Percentiles rank a stretch among this genome's conserved stretches.
Conservation (phyloP, 2,888 invertebrate species). For the Meiosimyza decipiens region DNA sequence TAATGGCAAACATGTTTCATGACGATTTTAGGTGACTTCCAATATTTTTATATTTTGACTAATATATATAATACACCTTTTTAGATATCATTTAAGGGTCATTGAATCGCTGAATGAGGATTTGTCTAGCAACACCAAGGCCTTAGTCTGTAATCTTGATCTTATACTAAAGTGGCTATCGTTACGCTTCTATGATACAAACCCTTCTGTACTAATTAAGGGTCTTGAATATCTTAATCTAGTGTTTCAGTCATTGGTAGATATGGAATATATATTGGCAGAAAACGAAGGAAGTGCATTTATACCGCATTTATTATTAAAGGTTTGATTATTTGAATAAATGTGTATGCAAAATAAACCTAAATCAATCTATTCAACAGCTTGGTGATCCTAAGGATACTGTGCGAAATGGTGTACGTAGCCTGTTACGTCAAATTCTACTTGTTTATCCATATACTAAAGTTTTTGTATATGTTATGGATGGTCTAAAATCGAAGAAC, state of each 20-base stretch:
- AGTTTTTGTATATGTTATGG: conserved; percentile 90
- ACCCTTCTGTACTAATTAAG: conserved; percentile 95
- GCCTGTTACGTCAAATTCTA: conserved; percentile 85
- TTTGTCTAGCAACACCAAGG: conserved; percentile 79
- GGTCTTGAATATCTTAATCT: conserved; percentile 91
- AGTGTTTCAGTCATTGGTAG: conserved; percentile 84
- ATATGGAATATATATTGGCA: conserved; percentile 84
- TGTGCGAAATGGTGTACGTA: conserved; percentile 88
- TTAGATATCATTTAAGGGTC: conserved; percentile 93
- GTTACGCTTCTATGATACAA: conserved; percentile 96
- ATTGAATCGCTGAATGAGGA: conserved; percentile 91
- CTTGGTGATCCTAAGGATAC: conserved; percentile 97
- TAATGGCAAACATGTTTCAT: conserved; percentile 94
- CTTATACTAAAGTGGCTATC: conserved; percentile 97
- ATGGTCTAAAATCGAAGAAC: conserved; percentile 96
- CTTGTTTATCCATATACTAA: conserved; percentile 89
- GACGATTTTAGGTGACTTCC: conserved; percentile 81
- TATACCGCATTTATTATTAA: conserved; percentile 92
- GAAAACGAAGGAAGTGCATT: conserved; percentile 94
- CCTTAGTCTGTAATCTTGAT: conserved; percentile 91
- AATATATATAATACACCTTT: conserved; percentile 17
- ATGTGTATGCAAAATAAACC: neutral
- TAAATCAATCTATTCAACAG: conserved; percentile 64
- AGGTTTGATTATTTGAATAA: conserved; percentile 70
- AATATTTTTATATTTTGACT: neutral